phyloP scores from a whole-genome alignment of 2,888 invertebrate species.

The Rhagium mordax region DNA sequence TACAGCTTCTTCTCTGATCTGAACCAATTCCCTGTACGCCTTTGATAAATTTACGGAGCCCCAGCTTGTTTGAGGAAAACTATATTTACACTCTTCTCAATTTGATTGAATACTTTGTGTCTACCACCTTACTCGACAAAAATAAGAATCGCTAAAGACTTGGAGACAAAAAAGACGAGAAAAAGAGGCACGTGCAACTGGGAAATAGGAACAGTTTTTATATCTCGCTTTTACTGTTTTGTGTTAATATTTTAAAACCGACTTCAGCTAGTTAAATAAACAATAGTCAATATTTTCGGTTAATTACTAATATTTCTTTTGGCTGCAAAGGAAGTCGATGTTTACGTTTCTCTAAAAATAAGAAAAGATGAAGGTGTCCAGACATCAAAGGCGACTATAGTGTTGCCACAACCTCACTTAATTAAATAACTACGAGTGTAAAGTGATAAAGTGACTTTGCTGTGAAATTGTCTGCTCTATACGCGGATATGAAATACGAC shows the following conservation, averaged over 20 bases:
- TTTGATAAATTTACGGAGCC: slow-evolving; percentile 46
- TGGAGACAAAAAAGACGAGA: neutral
- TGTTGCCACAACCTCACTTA: slow-evolving; percentile 26
- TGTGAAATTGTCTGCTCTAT: neutral
- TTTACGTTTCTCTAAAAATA: slow-evolving; percentile 21
- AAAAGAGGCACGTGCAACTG: neutral
- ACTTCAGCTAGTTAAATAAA: no score
- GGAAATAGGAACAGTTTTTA: no score
- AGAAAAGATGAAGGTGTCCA: neutral
- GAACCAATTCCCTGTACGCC: slow-evolving; percentile 30
- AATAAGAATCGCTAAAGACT: slow-evolving; percentile 37
- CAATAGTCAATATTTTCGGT: neutral
- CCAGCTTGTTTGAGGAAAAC: slow-evolving; percentile 46
- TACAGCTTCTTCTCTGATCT: slow-evolving; percentile 21
- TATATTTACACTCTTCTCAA: slow-evolving; percentile 46
- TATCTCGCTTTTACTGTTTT: no score
- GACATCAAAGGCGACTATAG: slow-evolving; percentile 28
- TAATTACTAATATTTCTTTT: neutral
- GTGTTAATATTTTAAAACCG: no score
- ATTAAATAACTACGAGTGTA: slow-evolving; percentile 21
- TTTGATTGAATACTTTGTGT: slow-evolving; percentile 44
- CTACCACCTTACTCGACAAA: slow-evolving; percentile 33
- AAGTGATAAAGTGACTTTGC: neutral
- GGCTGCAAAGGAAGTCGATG: neutral
- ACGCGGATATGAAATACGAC: neutral